A percentile compares a stretch with the other conserved stretches of the same genome.
phyloP scores from a whole-genome alignment of 2,113 vertebrate species.

The Nymphicus hollandicus region DNA sequence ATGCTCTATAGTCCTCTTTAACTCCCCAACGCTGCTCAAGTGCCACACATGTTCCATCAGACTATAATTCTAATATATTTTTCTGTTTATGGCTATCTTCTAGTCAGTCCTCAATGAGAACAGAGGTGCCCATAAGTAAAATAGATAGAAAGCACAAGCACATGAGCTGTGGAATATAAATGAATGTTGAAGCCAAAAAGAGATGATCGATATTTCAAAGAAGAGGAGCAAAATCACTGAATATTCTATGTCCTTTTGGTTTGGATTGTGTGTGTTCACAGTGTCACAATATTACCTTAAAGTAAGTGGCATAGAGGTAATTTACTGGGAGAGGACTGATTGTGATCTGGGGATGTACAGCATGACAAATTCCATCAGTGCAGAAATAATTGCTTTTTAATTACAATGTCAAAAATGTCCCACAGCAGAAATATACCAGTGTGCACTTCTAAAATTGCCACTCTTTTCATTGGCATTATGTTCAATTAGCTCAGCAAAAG shows the following conservation, averaged over 20 bases:
- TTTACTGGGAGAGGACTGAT: background rate
- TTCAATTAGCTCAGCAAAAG: background rate
- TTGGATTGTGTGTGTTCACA: background rate
- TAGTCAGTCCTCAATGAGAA: background rate
- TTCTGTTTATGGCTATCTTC: background rate
- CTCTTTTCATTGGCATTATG: background rate
- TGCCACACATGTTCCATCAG: background rate
- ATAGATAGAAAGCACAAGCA: background rate
- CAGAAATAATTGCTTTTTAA: background rate
- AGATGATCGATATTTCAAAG: background rate
- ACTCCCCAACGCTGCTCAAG: fast-evolving
- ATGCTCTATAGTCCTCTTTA: background rate
- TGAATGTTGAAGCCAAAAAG: background rate
- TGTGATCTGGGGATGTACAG: background rate
- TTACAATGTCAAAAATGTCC: background rate
- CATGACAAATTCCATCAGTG: background rate
- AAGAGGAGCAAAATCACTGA: background rate
- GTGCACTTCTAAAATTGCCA: background rate
- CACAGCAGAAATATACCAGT: background rate
- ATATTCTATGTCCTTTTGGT: background rate
- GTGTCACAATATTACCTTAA: background rate
- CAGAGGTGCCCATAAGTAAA: background rate
- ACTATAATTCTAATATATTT: background rate
- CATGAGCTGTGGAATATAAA: background rate
- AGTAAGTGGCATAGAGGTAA: background rate